Base-by-base conservation (phyloP, 2,888 invertebrate genomes). In the Apantesis nais region DNA sequence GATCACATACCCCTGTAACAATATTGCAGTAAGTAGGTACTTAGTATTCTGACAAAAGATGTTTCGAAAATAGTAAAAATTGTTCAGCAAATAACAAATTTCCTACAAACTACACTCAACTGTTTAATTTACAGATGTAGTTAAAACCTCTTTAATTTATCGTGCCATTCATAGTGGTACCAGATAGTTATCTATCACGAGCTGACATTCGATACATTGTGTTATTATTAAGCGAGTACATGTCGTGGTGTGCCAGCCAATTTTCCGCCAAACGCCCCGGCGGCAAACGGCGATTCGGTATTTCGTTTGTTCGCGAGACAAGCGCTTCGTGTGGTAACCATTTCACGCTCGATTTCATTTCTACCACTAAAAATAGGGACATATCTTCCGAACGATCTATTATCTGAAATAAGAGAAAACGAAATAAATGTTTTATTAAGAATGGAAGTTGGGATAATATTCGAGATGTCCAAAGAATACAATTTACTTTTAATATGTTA, bases 291-390 rank as follows among this genome's bases (percentile, higher is more conserved):
- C 77, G 78, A 87, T 85, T 85, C 85, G 88, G 89, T 86, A 91
- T 92, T 91, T 88, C 89, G 92, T 93, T 92, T 91, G 93, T 92
- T 89, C 92, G 88, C 91, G 90, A 92, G 92, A 92, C 92, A 92
- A 89, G 89, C 90, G 85, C 87, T 88, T 85, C 86, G 88, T 87
- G 92, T 90, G 92, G 93, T 92, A 92, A 90, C 93, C 88, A 93
- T 93, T 94, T 93, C 92, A 93, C 93, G 93, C 89, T 93, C 93
- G 91, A 93, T 94, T 93, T 92, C 91, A 87, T 83, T 85, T 78
- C 87, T 85, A 86, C 88, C 87, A 90, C 90, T 90, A 89, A 90
- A 91, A 92, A 88, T 90, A 89, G 86, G 87, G 84, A 86, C 84
- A 85, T 86, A 85, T 86, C 84, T 86, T 82, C 82, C 77, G 79